These are phyloP conservation scores for Cnemophilus loriae DNA, from an alignment of 2,113 vertebrate species.

Conservation along the genomic window DNA sequence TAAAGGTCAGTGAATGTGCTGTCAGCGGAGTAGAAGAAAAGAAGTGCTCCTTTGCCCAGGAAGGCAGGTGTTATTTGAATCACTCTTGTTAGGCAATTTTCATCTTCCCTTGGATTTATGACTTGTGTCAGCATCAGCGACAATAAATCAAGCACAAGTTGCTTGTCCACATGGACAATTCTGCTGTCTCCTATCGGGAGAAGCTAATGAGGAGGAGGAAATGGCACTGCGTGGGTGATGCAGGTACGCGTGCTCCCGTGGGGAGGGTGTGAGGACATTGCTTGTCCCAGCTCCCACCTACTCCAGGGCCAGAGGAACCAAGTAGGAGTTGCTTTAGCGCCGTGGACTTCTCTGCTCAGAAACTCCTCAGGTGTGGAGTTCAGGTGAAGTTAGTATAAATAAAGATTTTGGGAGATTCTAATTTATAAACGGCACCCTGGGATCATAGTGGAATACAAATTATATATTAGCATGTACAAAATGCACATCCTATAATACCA, in stretches of 20 bases:
- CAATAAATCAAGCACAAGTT: conserved; percentile 57
- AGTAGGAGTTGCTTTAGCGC: not conserved
- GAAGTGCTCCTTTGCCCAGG: conserved; percentile 56
- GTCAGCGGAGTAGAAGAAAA: conserved; percentile 59
- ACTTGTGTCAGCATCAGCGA: conserved; percentile 42
- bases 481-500: not conserved
- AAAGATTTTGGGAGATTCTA: not conserved
- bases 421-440: not conserved
- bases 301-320: not conserved
- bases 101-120: conserved; percentile 62
- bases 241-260: not conserved
- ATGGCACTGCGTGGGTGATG: not conserved
- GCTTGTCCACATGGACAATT: not conserved
- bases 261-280: not conserved
- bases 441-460: not conserved
- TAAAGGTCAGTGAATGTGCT: conserved; percentile 66
- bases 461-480: not conserved
- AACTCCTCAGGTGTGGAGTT: not conserved
- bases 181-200: not conserved
- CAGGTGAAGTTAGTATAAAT: not conserved
- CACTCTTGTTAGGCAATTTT: conserved; percentile 60
- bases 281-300: not conserved
- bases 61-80: conserved; percentile 61
- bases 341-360: not conserved
- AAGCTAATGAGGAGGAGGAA: conserved; percentile 14